Conservation (phyloP, 1,140 invertebrate genomes). For the Galleria mellonella region DNA sequence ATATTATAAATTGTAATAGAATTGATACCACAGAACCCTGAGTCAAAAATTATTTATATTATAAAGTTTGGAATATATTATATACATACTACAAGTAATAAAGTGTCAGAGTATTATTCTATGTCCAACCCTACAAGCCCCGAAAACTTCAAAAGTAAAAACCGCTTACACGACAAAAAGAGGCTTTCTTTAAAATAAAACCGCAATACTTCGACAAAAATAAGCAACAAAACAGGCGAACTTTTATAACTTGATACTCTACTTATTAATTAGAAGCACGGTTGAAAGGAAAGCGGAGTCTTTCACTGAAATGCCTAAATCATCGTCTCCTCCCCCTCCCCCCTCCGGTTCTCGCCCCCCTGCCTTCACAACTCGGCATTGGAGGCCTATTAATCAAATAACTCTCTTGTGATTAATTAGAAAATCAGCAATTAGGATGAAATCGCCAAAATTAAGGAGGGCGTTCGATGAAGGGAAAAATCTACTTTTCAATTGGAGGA, state of each 20-base stretch:
- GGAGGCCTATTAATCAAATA: constrained; percentile 67
- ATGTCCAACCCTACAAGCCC: too few species aligned
- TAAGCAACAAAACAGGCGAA: constrained; percentile 1
- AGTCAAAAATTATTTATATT: too few species aligned
- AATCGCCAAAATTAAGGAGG: constrained; percentile 31
- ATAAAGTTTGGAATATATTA: too few species aligned
- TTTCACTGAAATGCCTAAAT: constrained; percentile 49
- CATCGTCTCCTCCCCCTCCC: constrained; percentile 25
- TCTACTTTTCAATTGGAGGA: not conserved
- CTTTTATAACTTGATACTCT: constrained; percentile 14
- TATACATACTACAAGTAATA: too few species aligned
- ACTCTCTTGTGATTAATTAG: constrained; percentile 62
- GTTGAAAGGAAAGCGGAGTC: constrained; percentile 17
- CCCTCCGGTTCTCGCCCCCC: too few species aligned
- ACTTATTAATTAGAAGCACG: constrained; percentile 31
- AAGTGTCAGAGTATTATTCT: too few species aligned
- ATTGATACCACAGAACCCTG: too few species aligned
- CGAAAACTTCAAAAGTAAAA: not conserved
- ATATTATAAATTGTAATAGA: too few species aligned
- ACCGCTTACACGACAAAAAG: not conserved
- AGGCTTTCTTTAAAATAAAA: too few species aligned
- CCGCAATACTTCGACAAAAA: not conserved
- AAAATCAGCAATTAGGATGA: constrained; percentile 59
- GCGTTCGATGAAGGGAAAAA: not conserved
- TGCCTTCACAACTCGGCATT: constrained; percentile 13